Conservation (phyloP, 2,888 invertebrate species). For the Campopleginae sp. region DNA sequence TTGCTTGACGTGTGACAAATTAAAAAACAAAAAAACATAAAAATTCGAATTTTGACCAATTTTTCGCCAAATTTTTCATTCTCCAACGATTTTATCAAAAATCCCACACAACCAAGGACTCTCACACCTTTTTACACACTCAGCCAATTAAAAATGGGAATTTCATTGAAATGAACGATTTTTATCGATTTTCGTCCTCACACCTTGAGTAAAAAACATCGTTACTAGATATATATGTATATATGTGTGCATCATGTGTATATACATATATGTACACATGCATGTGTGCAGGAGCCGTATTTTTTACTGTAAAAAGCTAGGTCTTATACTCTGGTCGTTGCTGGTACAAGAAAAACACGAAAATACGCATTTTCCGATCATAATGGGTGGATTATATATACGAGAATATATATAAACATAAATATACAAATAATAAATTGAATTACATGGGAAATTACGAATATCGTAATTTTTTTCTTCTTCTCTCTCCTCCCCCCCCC, state of each 20-base stretch:
- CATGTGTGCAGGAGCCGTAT: constrained; percentile 81
- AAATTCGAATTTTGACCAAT: background rate
- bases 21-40: background rate
- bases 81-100: constrained; percentile 4
- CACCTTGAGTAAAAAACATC: constrained; percentile 77
- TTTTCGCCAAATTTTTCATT: constrained; percentile 2
- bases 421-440: constrained; percentile 23
- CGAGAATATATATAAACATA: constrained; percentile 32
- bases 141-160: background rate
- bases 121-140: background rate
- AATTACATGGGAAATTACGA: constrained; percentile 5
- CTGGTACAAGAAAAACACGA: constrained; percentile 75
- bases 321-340: constrained; percentile 80
- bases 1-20: constrained; percentile 65
- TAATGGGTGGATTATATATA: constrained; percentile 63
- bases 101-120: background rate
- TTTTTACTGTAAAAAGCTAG: constrained; percentile 80
- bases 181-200: constrained; percentile 76
- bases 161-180: constrained; percentile 39
- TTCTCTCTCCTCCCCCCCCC: constrained; percentile 4
- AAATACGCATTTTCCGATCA: constrained; percentile 67
- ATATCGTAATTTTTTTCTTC: constrained; percentile 8
- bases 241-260: constrained; percentile 73
- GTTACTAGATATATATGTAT: constrained; percentile 80
- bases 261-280: constrained; percentile 74